Percentiles rank a stretch among this genome's conserved stretches.
phyloP scores from a whole-genome alignment of 1,140 invertebrate genomes.

The Dolichoris vasculosae region DNA sequence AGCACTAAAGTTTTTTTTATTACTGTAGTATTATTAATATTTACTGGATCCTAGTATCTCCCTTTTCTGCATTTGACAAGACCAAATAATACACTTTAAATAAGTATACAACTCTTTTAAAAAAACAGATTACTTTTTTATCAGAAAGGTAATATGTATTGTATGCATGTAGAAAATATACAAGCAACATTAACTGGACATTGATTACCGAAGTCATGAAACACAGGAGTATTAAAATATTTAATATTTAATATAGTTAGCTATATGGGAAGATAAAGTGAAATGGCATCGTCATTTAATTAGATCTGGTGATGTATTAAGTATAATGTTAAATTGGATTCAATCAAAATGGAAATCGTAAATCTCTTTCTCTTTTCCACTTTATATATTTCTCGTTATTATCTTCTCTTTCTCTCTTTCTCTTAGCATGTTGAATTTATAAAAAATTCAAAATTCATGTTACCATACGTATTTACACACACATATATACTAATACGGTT shows the following conservation, averaged over 20 bases:
- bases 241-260: no score
- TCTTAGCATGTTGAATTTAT: no score
- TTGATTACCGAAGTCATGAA: not conserved
- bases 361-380: not conserved
- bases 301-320: conserved; percentile 70
- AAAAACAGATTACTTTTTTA: not conserved
- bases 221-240: not conserved
- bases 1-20: not conserved
- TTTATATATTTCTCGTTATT: not conserved
- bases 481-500: no score
- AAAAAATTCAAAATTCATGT: not conserved
- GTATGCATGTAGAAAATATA: not conserved
- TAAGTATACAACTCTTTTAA: not conserved
- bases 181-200: conserved; percentile 18
- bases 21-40: no score
- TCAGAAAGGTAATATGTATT: not conserved
- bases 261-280: conserved; percentile 61
- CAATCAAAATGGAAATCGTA: conserved; percentile 70
- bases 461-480: no score
- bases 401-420: no score
- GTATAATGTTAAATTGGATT: conserved; percentile 73
- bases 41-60: no score
- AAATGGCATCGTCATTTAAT: conserved; percentile 68
- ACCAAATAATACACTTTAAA: not conserved
- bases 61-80: no score